These are phyloP conservation scores for Apis florea DNA, from an alignment of 1,140 invertebrate genomes.

Conservation along the genomic window DNA sequence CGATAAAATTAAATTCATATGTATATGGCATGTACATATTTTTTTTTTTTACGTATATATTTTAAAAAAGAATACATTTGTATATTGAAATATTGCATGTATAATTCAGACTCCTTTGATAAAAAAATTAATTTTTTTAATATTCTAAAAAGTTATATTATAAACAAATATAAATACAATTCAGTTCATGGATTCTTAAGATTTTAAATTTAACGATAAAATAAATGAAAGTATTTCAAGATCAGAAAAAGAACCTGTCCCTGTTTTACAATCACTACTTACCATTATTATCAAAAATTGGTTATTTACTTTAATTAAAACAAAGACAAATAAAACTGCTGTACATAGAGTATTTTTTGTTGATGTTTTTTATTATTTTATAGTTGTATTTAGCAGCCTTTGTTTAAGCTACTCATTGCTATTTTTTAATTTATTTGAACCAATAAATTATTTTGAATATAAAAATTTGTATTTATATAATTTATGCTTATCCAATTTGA, in stretches of 20 bases:
- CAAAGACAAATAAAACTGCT: conserved; percentile 75
- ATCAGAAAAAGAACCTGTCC: conserved; percentile 56
- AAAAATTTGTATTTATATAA: neutral
- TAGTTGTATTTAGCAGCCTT: conserved; percentile 55
- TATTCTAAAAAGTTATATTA: neutral
- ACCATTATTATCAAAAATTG: conserved; percentile 68
- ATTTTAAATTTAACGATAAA: conserved; percentile 52
- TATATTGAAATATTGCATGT: conserved; percentile 13
- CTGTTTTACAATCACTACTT: conserved; percentile 70
- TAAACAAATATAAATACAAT: conserved; percentile 9
- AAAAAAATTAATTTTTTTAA: conserved; percentile 3
- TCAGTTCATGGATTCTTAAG: conserved; percentile 75
- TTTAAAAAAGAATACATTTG: neutral
- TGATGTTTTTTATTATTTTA: conserved; percentile 74
- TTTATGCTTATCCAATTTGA: neutral
- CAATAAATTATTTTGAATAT: conserved; percentile 14
- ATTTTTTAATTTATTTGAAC: conserved; percentile 7
- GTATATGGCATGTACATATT: conserved; percentile 59
- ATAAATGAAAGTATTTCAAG: conserved; percentile 56
- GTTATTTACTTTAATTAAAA: conserved; percentile 72
- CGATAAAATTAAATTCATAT: conserved; percentile 50
- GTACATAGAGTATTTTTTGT: conserved; percentile 78
- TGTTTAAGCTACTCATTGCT: conserved; percentile 61
- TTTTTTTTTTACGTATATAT: conserved; percentile 26
- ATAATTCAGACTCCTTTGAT: conserved; percentile 13